These are phyloP conservation scores for Stegostoma tigrinum DNA, from an alignment of 2,113 vertebrate genomes.

Conservation along the genomic window DNA sequence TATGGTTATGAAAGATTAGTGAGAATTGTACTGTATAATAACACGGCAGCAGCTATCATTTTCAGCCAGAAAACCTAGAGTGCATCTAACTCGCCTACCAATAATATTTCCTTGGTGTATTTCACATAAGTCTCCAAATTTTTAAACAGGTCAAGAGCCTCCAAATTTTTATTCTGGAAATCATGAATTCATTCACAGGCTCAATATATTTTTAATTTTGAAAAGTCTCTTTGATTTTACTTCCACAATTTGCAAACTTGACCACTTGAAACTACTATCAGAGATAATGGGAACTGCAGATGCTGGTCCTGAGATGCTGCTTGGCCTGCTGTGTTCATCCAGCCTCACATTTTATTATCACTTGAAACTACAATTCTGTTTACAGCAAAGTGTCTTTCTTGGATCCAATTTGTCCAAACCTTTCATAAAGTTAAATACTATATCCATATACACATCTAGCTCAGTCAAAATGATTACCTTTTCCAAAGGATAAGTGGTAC, in stretches of 20 bases:
- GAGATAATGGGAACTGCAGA: no score
- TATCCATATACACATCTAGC: background rate
- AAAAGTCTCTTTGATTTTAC: background rate
- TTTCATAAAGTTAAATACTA: background rate
- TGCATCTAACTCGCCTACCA: background rate
- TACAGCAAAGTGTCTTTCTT: no score
- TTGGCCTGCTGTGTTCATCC: no score
- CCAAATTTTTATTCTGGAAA: background rate
- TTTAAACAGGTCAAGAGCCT: background rate
- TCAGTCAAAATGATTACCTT: slow-evolving; percentile 58
- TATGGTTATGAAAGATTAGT: background rate
- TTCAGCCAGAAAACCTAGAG: background rate
- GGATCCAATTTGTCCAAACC: background rate
- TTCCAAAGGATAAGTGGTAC: slow-evolving; percentile 67
- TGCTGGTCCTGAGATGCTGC: no score
- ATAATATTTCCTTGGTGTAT: background rate
- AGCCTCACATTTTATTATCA: no score
- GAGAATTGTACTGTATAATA: background rate
- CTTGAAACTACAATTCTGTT: background rate
- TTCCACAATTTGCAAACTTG: background rate
- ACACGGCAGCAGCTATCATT: background rate
- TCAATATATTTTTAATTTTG: background rate
- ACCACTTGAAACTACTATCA: background rate
- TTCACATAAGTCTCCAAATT: background rate
- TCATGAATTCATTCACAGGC: background rate